A percentile compares a stretch with the other conserved stretches of the same genome.
These are phyloP conservation scores for Forficula auricularia DNA, from an alignment of 1,140 invertebrate species.

Conservation along the genomic window DNA sequence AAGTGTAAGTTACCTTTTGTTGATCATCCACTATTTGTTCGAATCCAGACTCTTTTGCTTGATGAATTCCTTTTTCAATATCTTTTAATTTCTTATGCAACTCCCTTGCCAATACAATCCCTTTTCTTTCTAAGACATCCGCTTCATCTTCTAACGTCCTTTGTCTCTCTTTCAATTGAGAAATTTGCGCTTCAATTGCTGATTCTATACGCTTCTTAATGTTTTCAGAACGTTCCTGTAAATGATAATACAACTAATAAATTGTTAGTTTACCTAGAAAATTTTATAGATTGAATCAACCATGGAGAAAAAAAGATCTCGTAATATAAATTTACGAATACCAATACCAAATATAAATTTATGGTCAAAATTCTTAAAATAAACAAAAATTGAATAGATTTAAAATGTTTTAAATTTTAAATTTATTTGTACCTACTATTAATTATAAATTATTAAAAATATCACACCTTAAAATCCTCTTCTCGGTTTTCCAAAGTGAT, in stretches of 20 bases:
- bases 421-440: not conserved
- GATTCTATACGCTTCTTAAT: slow-evolving; percentile 15
- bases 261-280: too few species aligned
- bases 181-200: slow-evolving; percentile 16
- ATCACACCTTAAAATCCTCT: slow-evolving; percentile 30
- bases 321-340: too few species aligned
- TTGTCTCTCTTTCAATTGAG: slow-evolving; percentile 14
- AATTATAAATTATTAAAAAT: not conserved
- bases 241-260: not conserved
- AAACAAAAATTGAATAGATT: too few species aligned
- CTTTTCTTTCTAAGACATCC: slow-evolving; percentile 4
- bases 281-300: too few species aligned
- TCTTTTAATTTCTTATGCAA: slow-evolving; percentile 10
- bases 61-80: slow-evolving; percentile 7
- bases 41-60: slow-evolving; percentile 8
- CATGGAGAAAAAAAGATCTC: too few species aligned
- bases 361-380: too few species aligned
- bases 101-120: slow-evolving; percentile 10
- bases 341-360: too few species aligned
- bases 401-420: too few species aligned
- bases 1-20: slow-evolving; percentile 13
- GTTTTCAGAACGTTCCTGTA: slow-evolving; percentile 12
- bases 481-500: slow-evolving; percentile 30
- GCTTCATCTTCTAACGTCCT: slow-evolving; percentile 12
- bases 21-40: slow-evolving; percentile 11